Conservation (phyloP, 2,888 invertebrate genomes). For the Pristionchus japonicus region DNA sequence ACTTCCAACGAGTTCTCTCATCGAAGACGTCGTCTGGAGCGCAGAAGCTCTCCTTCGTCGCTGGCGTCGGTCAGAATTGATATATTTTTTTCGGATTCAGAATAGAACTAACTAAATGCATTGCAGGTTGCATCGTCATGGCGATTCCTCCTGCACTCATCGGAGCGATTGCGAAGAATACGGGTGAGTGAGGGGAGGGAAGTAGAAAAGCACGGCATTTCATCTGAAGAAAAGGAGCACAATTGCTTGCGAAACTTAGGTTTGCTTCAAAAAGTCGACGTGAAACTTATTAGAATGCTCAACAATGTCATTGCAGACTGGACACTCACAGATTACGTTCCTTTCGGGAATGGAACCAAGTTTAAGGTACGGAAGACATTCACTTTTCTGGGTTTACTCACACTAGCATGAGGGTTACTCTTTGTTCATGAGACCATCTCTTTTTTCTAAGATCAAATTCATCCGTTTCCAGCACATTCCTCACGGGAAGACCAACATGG, state of each 20-base stretch:
- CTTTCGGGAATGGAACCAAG: conserved; percentile 74
- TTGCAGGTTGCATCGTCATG: conserved; percentile 88
- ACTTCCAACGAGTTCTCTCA: conserved; percentile 96
- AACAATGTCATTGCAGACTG: conserved; percentile 82
- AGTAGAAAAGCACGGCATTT: not conserved
- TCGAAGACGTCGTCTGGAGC: conserved; percentile 94
- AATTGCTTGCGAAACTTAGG: no score
- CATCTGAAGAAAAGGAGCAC: no score
- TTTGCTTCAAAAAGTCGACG: not conserved
- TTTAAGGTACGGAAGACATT: conserved; percentile 10
- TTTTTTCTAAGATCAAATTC: not conserved
- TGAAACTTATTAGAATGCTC: not conserved
- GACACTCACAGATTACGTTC: conserved; percentile 88
- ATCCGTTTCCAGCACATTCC: conserved; percentile 57
- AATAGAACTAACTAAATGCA: not conserved
- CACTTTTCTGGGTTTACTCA: no score
- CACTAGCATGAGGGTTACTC: not conserved
- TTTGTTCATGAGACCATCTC: not conserved
- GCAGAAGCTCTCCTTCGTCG: conserved; percentile 93
- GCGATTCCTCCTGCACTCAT: conserved; percentile 96
- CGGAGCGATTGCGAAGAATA: conserved; percentile 95
- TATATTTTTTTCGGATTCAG: not conserved
- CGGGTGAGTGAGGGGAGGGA: conserved; percentile 78
- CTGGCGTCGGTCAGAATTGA: conserved; percentile 84
- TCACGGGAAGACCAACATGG: conserved; percentile 87